These are phyloP conservation scores for Spongilla lacustris DNA, from an alignment of 37 sponge, comb jelly and placozoan genomes.

Conservation along the genomic window DNA sequence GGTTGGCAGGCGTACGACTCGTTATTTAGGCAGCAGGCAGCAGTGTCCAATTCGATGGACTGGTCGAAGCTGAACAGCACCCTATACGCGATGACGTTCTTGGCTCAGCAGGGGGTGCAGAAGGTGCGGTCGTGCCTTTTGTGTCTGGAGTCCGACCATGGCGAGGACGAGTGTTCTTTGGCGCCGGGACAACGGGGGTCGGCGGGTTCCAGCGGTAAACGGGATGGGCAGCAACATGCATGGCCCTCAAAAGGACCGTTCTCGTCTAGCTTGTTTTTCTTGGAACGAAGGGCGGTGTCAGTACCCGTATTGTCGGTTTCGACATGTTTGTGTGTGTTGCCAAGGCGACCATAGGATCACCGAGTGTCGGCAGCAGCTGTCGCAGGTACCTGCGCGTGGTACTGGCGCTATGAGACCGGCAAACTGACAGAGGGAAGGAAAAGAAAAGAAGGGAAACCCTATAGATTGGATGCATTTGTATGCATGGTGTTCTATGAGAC, in stretches of 20 bases:
- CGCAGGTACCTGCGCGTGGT: background rate
- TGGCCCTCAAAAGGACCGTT: background rate
- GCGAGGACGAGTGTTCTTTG: conserved; percentile 7
- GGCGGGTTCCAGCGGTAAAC: background rate
- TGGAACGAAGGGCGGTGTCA: conserved; percentile 2
- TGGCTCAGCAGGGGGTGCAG: conserved; percentile 3
- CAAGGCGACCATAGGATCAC: conserved; percentile 2
- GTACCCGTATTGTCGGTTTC: conserved; percentile 8
- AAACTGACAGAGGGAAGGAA: background rate
- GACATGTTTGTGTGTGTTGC: conserved; percentile 15
- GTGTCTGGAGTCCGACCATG: conserved; percentile 3
- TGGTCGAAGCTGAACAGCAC: conserved; percentile 25
- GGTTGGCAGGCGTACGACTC: conserved; percentile 23
- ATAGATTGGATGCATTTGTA: background rate
- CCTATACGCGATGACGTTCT: conserved; percentile 6
- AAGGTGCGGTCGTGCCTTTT: background rate
- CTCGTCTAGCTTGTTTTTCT: background rate
- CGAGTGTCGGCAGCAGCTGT: background rate
- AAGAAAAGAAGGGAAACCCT: no score
- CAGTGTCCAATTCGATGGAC: background rate
- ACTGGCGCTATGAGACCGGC: background rate
- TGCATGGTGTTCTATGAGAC: background rate
- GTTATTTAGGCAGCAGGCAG: conserved; percentile 15
- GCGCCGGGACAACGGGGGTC: background rate
- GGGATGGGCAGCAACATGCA: background rate